Conservation (phyloP, 2,888 invertebrate species). For the Deilephila porcellus region DNA sequence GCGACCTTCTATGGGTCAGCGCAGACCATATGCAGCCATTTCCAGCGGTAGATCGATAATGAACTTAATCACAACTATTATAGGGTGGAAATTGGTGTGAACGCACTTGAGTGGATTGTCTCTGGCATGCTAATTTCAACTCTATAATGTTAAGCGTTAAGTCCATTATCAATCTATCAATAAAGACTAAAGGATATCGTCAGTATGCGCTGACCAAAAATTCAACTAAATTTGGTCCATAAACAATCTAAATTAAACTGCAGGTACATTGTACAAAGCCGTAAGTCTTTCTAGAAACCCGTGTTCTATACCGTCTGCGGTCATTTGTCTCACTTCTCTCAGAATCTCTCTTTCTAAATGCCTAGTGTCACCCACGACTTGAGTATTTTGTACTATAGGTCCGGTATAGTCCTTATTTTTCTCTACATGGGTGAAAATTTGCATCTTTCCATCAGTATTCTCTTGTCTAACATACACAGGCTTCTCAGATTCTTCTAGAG, state of each 20-base stretch:
- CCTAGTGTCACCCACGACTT: conserved; percentile 59
- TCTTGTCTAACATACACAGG: conserved; percentile 46
- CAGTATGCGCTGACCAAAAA: neutral
- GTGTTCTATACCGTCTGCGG: conserved; percentile 64
- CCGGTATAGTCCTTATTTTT: conserved; percentile 56
- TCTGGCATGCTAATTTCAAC: too few relatives aligned
- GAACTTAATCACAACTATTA: too few relatives aligned
- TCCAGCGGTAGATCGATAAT: too few relatives aligned
- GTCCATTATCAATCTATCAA: too few relatives aligned
- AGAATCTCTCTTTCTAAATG: conserved; percentile 58
- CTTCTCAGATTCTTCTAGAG: conserved; percentile 45
- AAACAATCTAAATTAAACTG: conserved; percentile 47
- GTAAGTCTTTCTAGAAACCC: conserved; percentile 70
- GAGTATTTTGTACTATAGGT: conserved; percentile 48
- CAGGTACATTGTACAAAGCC: conserved; percentile 72
- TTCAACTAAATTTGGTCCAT: conserved; percentile 15
- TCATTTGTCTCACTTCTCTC: conserved; percentile 53
- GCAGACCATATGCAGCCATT: too few relatives aligned
- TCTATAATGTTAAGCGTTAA: too few relatives aligned
- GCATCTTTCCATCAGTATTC: conserved; percentile 72
- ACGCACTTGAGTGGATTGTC: too few relatives aligned
- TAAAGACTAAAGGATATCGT: too few relatives aligned
- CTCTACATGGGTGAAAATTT: conserved; percentile 70
- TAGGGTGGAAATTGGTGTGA: too few relatives aligned
- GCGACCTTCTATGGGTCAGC: neutral